These are phyloP conservation scores for Torymus aiolomorphi DNA, from an alignment of 2,888 invertebrate genomes.

Conservation along the genomic window DNA sequence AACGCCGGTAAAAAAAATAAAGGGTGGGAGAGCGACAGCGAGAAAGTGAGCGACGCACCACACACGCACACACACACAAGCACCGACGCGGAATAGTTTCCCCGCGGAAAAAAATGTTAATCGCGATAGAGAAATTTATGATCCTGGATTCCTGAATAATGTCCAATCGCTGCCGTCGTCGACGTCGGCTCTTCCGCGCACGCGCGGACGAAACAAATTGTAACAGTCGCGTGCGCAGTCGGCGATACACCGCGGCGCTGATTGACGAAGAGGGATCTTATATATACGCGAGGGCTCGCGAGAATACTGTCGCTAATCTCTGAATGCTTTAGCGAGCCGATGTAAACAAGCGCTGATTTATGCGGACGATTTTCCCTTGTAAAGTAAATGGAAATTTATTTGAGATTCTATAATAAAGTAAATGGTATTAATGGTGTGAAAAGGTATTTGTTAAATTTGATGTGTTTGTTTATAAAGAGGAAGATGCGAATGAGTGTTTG, in stretches of 20 bases:
- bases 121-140: slow-evolving; percentile 52
- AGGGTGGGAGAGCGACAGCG: not conserved
- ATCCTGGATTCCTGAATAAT: slow-evolving; percentile 51
- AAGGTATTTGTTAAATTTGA: too few relatives aligned
- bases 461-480: too few relatives aligned
- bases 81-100: not conserved
- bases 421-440: too few relatives aligned
- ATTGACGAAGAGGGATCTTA: slow-evolving; percentile 42
- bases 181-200: not conserved
- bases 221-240: slow-evolving; percentile 12
- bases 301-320: not conserved
- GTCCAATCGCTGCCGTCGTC: slow-evolving; percentile 16
- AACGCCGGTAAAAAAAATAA: too few relatives aligned
- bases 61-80: too few relatives aligned
- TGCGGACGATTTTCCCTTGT: not conserved
- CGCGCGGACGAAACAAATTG: slow-evolving; percentile 41
- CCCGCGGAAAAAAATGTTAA: slow-evolving; percentile 38
- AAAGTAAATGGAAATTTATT: not conserved
- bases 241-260: not conserved
- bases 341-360: not conserved
- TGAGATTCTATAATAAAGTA: not conserved
- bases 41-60: slow-evolving; percentile 25
- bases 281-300: not conserved
- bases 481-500: too few relatives aligned
- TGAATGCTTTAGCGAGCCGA: too few relatives aligned